phyloP scores from a whole-genome alignment of 2,888 invertebrate genomes.

The Rhagium mordax region DNA sequence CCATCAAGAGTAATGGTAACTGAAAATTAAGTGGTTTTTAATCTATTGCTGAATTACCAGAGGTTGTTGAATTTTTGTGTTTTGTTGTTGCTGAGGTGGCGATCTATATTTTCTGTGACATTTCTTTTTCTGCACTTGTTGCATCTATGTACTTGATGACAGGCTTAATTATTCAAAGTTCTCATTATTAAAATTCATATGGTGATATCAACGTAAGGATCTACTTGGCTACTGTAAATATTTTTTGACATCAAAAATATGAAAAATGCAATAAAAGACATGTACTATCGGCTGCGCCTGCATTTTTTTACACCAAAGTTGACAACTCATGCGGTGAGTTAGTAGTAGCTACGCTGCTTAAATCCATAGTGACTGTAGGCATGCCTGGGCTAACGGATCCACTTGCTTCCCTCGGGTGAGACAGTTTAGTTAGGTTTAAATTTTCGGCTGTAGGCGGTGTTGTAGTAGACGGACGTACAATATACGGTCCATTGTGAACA shows the following conservation, averaged over 20 bases:
- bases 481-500: constrained; percentile 72
- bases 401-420: constrained; percentile 72
- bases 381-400: constrained; percentile 78
- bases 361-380: constrained; percentile 72
- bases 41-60: too few species aligned
- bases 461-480: constrained; percentile 76
- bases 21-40: too few species aligned
- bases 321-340: constrained; percentile 80
- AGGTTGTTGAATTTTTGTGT: too few species aligned
- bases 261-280: constrained; percentile 10
- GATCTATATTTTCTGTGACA: too few species aligned
- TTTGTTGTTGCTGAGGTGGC: too few species aligned
- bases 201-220: too few species aligned
- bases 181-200: too few species aligned
- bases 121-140: background rate
- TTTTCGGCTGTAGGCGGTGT: constrained; percentile 71
- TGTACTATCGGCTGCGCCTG: background rate
- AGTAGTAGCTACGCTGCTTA: constrained; percentile 78
- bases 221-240: too few species aligned
- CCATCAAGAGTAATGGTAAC: too few species aligned
- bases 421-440: constrained; percentile 62
- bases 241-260: background rate
- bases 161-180: too few species aligned
- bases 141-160: too few species aligned
- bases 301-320: constrained; percentile 74